Evolutionary conservation across 2,797 vertebrate genomes (phyloP).

Genomic region (Rhinatrema bivittatum): DNA sequence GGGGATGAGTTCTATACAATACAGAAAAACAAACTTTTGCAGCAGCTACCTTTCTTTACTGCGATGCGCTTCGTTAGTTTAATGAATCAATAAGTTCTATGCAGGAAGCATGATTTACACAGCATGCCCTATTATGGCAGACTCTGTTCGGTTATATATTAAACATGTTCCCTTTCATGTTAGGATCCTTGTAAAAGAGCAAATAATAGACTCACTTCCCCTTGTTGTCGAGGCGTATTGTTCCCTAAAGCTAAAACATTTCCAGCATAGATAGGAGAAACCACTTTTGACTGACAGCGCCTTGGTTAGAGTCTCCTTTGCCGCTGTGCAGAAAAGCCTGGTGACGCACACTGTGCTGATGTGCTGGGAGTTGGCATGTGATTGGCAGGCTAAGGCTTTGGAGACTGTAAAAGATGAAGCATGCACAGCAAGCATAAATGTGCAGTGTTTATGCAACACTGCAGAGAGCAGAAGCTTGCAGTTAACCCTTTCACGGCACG

Average conservation of each 20-base stretch:
- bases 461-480: constrained; percentile 24
- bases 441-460: constrained; percentile 44
- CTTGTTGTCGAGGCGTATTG: constrained; percentile 53
- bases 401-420: constrained; percentile 48
- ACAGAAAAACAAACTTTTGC: too few relatives aligned
- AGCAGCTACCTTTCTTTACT: constrained; percentile 15
- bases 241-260: constrained; percentile 62
- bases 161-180: too few relatives aligned
- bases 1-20: too few relatives aligned
- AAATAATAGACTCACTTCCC: constrained; percentile 37
- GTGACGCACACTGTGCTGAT: constrained; percentile 54
- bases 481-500: constrained; percentile 43
- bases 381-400: constrained; percentile 54
- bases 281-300: constrained; percentile 78
- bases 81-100: constrained; percentile 12
- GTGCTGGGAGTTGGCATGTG: constrained; percentile 73
- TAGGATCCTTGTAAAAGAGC: constrained; percentile 23
- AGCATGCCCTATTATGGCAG: too few relatives aligned
- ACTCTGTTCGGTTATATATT: constrained; percentile 21
- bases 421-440: constrained; percentile 46
- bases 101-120: background rate
- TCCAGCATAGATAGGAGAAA: constrained; percentile 52
- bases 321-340: constrained; percentile 73
- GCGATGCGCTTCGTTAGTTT: constrained; percentile 6
- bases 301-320: constrained; percentile 69